Conservation (phyloP, 2,113 vertebrate genomes). For the Forbesichthys papilliferus region DNA sequence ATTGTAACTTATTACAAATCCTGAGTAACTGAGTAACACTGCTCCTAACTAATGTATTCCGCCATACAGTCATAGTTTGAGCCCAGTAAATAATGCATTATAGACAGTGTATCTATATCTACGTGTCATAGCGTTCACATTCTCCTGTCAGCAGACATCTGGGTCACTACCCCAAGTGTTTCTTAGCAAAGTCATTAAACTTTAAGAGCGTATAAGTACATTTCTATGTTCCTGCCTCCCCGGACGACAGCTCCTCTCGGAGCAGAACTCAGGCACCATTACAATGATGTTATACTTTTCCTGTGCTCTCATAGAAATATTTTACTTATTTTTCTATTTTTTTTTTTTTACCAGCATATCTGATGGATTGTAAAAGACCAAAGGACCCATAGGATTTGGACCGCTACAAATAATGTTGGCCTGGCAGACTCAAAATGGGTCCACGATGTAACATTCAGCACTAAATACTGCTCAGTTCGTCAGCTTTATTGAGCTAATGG, state of each 20-base stretch:
- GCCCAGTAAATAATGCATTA: constrained; percentile 56
- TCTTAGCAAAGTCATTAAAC: constrained; percentile 68
- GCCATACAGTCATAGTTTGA: too few species aligned
- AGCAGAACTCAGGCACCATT: constrained; percentile 33
- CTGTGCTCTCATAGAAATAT: constrained; percentile 7
- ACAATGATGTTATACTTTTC: constrained; percentile 14
- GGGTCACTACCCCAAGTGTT: constrained; percentile 70
- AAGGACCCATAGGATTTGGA: constrained; percentile 8
- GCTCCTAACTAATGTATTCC: too few species aligned
- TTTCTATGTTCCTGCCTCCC: constrained; percentile 67
- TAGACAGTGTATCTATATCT: constrained; percentile 45
- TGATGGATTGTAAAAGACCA: background rate
- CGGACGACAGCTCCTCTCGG: constrained; percentile 49
- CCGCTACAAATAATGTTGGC: background rate
- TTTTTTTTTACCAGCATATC: constrained; percentile 19
- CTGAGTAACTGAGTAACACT: too few species aligned
- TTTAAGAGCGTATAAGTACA: constrained; percentile 73
- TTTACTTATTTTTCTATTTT: constrained; percentile 18
- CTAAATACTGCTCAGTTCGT: background rate
- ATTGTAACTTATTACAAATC: too few species aligned
- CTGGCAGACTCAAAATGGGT: background rate
- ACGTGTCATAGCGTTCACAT: constrained; percentile 51
- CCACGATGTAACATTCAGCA: background rate
- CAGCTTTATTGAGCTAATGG: background rate
- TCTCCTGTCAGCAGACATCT: constrained; percentile 63